phyloP scores from a whole-genome alignment of 2,888 invertebrate genomes.

The Kryphioiulus occultus region DNA sequence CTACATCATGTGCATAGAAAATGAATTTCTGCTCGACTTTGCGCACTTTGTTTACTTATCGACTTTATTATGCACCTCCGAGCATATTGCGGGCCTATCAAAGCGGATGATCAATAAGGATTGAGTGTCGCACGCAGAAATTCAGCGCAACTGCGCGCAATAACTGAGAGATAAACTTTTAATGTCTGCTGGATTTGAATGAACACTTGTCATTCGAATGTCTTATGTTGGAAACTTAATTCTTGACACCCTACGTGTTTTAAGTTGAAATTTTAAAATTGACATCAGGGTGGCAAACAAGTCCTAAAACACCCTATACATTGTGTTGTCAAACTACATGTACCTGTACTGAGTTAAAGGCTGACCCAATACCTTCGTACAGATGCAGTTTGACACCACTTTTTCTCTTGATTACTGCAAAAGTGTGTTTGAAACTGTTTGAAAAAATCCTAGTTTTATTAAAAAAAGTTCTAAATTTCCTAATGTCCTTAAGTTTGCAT shows the following conservation, averaged over 20 bases:
- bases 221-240: not conserved
- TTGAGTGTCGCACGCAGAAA: not conserved
- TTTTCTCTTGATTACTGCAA: too few species aligned
- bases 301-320: too few species aligned
- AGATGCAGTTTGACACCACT: too few species aligned
- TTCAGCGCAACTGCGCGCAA: not conserved
- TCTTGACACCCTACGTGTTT: not conserved
- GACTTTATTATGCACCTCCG: slow-evolving; percentile 21
- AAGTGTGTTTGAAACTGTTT: too few species aligned
- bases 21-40: slow-evolving; percentile 3
- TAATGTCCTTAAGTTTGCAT: too few species aligned
- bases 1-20: not conserved
- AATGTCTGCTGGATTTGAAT: not conserved
- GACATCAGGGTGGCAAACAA: too few species aligned
- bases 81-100: not conserved
- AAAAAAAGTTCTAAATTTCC: too few species aligned
- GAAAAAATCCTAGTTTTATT: too few species aligned
- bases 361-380: too few species aligned
- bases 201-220: not conserved
- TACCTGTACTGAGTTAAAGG: too few species aligned
- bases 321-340: too few species aligned
- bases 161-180: not conserved
- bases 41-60: slow-evolving; percentile 24
- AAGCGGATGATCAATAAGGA: slow-evolving; percentile 19
- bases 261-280: too few species aligned